Conservation (phyloP, 2,797 vertebrate species). For the Nannoperca obscura region DNA sequence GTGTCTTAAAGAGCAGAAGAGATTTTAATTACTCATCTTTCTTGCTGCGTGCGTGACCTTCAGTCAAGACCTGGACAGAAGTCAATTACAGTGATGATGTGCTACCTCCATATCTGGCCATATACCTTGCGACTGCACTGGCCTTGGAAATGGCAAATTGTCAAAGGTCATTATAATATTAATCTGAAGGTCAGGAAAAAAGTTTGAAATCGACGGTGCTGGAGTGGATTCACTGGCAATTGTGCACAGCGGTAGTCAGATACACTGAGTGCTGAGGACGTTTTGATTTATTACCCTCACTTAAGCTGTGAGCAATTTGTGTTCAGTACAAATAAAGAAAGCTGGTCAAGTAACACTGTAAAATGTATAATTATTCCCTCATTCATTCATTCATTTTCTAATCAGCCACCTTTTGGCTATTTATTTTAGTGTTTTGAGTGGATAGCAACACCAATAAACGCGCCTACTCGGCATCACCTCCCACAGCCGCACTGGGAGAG, state of each 20-base stretch:
- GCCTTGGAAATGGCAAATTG: slow-evolving; percentile 62
- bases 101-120: slow-evolving; percentile 48
- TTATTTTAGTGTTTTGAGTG: slow-evolving; percentile 55
- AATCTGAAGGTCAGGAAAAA: slow-evolving; percentile 57
- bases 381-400: slow-evolving; percentile 52
- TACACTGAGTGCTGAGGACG: slow-evolving; percentile 1
- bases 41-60: slow-evolving; percentile 74
- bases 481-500: slow-evolving; percentile 65
- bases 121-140: slow-evolving; percentile 41
- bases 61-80: slow-evolving; percentile 76
- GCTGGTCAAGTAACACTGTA: slow-evolving; percentile 34
- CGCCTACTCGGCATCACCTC: slow-evolving; percentile 46
- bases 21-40: slow-evolving; percentile 81
- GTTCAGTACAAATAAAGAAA: slow-evolving; percentile 61
- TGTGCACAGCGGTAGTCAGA: neutral
- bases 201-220: slow-evolving; percentile 46
- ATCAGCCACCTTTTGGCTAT: slow-evolving; percentile 63
- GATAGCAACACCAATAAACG: slow-evolving; percentile 64
- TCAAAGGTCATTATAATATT: slow-evolving; percentile 72
- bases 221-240: slow-evolving; percentile 27
- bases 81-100: slow-evolving; percentile 78
- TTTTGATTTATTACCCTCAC: slow-evolving; percentile 70
- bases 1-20: slow-evolving; percentile 74
- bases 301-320: slow-evolving; percentile 49
- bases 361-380: slow-evolving; percentile 57